These are phyloP conservation scores for Drosophila melanica DNA, from an alignment of 1,140 invertebrate genomes.

Conservation along the genomic window DNA sequence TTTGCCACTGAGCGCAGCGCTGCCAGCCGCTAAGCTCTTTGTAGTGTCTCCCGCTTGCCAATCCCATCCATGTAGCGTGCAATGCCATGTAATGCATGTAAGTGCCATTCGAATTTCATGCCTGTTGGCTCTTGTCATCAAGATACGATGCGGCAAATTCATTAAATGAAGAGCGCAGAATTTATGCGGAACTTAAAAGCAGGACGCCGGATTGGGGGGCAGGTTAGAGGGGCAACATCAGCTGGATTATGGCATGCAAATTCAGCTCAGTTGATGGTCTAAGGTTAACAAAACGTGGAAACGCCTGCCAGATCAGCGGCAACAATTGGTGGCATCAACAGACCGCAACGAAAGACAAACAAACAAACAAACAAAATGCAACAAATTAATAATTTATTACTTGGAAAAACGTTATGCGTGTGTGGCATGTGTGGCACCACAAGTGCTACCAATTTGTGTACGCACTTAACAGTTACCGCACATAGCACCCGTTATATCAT, in stretches of 20 bases:
- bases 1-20: slow-evolving; percentile 42
- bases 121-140: slow-evolving; percentile 53
- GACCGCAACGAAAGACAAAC: slow-evolving; percentile 25
- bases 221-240: background rate
- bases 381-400: slow-evolving; percentile 42
- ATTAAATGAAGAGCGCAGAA: slow-evolving; percentile 41
- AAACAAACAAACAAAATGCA: background rate
- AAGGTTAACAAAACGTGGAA: slow-evolving; percentile 18
- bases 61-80: background rate
- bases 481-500: slow-evolving; percentile 53
- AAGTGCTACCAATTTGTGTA: slow-evolving; percentile 40
- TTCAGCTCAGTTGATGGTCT: background rate
- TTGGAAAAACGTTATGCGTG: slow-evolving; percentile 22
- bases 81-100: slow-evolving; percentile 1
- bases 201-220: background rate
- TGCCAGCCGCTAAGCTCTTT: slow-evolving; percentile 17
- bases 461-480: slow-evolving; percentile 21
- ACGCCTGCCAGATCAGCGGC: background rate
- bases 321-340: slow-evolving; percentile 29
- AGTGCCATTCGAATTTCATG: slow-evolving; percentile 55
- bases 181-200: slow-evolving; percentile 28
- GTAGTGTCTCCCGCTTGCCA: slow-evolving; percentile 1
- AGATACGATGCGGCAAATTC: slow-evolving; percentile 58
- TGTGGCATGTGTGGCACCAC: slow-evolving; percentile 5
- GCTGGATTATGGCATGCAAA: slow-evolving; percentile 38